phyloP scores from a whole-genome alignment of 1,140 invertebrate genomes.

The Mylabris phalerata region DNA sequence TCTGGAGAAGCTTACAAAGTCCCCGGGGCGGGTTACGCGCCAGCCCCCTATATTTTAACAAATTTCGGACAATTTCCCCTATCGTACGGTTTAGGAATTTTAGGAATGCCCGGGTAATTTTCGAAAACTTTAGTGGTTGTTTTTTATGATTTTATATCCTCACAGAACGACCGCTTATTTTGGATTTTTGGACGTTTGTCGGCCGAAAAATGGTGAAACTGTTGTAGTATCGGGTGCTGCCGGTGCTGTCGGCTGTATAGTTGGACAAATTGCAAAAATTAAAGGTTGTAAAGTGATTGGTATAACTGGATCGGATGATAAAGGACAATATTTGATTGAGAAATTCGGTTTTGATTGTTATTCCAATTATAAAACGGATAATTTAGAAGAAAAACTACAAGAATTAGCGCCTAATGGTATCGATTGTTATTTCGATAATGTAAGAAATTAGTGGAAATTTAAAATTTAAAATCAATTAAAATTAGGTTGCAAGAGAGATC shows the following conservation, averaged over 20 bases:
- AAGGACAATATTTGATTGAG: slow-evolving; percentile 57
- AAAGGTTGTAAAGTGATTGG: slow-evolving; percentile 63
- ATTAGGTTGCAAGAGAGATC: slow-evolving; percentile 59
- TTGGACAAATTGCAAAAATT: slow-evolving; percentile 68
- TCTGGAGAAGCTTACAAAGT: slow-evolving; percentile 12
- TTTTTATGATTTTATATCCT: neutral
- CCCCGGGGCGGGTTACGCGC: slow-evolving; percentile 2
- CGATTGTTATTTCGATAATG: slow-evolving; percentile 70
- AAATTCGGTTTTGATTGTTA: slow-evolving; percentile 59
- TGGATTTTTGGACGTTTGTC: slow-evolving; percentile 60
- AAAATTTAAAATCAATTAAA: neutral
- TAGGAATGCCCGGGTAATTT: slow-evolving; percentile 32
- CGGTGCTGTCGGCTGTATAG: slow-evolving; percentile 63
- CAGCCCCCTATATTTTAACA: slow-evolving; percentile 36
- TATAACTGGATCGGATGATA: slow-evolving; percentile 61
- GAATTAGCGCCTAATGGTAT: slow-evolving; percentile 56
- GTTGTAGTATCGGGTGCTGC: slow-evolving; percentile 61
- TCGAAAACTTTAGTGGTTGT: neutral
- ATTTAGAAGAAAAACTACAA: slow-evolving; percentile 50
- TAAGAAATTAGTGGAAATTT: slow-evolving; percentile 32
- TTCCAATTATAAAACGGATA: slow-evolving; percentile 63
- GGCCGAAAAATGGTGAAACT: slow-evolving; percentile 60
- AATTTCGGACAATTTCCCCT: slow-evolving; percentile 45
- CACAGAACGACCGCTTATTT: slow-evolving; percentile 58
- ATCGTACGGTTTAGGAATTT: slow-evolving; percentile 39